These are phyloP conservation scores for Hipposideros armiger DNA, from an alignment of 2,113 vertebrate species.

Conservation along the genomic window DNA sequence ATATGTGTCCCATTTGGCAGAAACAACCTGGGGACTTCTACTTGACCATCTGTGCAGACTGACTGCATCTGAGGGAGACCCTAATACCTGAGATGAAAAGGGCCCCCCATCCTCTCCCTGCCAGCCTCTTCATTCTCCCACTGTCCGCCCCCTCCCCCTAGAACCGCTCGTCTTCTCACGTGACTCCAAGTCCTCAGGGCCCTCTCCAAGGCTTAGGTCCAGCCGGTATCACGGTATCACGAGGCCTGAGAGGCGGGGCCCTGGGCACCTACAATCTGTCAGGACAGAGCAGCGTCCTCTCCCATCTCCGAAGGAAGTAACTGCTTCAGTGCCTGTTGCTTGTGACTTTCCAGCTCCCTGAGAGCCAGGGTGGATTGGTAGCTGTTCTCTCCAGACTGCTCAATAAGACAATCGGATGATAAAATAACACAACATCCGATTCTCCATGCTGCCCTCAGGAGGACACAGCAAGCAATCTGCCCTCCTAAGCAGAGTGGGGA, in stretches of 20 bases:
- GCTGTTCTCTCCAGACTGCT: not conserved
- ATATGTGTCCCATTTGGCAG: constrained; percentile 32
- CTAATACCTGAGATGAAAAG: not conserved
- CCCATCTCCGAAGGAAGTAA: not conserved
- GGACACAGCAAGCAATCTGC: not conserved
- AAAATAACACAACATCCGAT: not conserved
- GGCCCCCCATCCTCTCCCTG: not conserved
- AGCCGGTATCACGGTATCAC: not conserved
- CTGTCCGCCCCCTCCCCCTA: not conserved
- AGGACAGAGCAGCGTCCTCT: not conserved
- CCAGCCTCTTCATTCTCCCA: too few relatives aligned
- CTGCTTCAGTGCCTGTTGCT: not conserved
- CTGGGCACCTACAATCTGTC: not conserved
- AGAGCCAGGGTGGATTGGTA: not conserved
- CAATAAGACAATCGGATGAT: not conserved
- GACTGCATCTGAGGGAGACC: not conserved
- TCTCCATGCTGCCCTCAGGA: not conserved
- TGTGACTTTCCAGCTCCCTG: not conserved
- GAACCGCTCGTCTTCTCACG: not conserved
- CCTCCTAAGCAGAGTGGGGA: not conserved
- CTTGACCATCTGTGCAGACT: not conserved
- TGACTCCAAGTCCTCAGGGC: not conserved
- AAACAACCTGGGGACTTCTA: not conserved
- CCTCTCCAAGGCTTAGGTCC: not conserved
- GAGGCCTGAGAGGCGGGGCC: not conserved